Base-by-base conservation (phyloP, 2,113 vertebrate species). In the Lasiurus cinereus region DNA sequence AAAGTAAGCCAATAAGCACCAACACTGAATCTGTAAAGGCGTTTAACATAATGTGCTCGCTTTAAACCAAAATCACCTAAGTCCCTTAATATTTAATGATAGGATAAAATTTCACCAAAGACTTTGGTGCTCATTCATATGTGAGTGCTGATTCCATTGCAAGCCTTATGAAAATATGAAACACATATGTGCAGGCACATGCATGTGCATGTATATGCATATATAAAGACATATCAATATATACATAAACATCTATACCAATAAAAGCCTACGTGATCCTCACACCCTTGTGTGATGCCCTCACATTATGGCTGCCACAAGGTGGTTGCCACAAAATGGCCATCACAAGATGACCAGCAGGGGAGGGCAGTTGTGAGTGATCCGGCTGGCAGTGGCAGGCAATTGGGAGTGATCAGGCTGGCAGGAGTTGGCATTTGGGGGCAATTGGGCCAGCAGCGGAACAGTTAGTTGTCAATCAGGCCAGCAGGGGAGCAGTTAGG, bases 31-130 rank as follows among this genome's bases (percentile, higher is more conserved):
- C 67, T 93, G 21, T 29, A 94, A 83, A 62, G 73, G 13, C 6
- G 5, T 85, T 96, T 83, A 92, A 36, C 46, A 70, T 50, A 80
- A 29, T 82, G 91, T 94, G 93, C 89, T 88, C 73, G 94, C 90
- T 64, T 43, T 70, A 36, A 94, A 74, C 31, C 6, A 3, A 94
- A 74, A 46, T 83, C 29, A 8, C 22, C 43, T 43, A 46, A 21
- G 0, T 86, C 31, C 7, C 1, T 76, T 67, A 48, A 86, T 86
- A 14, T 24, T 62, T 33, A 90, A 90, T 5, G 0, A 36, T 7
- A 69, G 19, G 9, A 12, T 87, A 64, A 31, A 86, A 90, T 18
- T 83, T 69, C 72, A 52, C 16, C 31, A 15, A 93, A 31, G 3
- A 79, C 1, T 56, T 66, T 78, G 33, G 33, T 90, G 39, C 46